phyloP scores from a whole-genome alignment of 2,113 vertebrate genomes.

The Misgurnus mizolepis region DNA sequence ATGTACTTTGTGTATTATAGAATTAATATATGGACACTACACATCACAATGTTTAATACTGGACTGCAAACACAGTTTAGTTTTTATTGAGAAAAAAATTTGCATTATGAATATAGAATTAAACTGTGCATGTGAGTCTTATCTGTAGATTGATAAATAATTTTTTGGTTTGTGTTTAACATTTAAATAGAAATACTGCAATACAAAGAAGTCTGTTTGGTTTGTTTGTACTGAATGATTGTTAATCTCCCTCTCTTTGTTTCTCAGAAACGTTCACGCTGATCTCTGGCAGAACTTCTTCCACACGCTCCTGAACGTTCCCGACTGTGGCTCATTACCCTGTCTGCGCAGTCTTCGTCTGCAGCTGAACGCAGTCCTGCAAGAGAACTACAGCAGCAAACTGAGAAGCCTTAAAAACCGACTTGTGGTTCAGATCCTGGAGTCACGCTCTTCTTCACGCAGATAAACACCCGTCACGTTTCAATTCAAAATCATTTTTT shows the following conservation, averaged over 20 bases:
- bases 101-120: too few species aligned
- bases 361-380: constrained; percentile 72
- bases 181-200: too few species aligned
- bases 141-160: too few species aligned
- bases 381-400: constrained; percentile 76
- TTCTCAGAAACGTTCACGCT: constrained; percentile 80
- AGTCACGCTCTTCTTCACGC: constrained; percentile 68
- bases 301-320: constrained; percentile 83
- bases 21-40: too few species aligned
- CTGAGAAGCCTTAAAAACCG: constrained; percentile 80
- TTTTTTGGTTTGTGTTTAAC: too few species aligned
- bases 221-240: too few species aligned
- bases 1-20: too few species aligned
- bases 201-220: too few species aligned
- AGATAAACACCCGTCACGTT: constrained; percentile 45
- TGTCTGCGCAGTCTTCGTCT: constrained; percentile 70
- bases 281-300: constrained; percentile 90
- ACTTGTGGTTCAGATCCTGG: constrained; percentile 83
- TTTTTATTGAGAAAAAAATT: too few species aligned
- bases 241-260: background rate
- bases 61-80: too few species aligned
- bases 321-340: constrained; percentile 72
- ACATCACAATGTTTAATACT: too few species aligned
- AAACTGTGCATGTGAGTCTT: too few species aligned
- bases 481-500: background rate